Conservation (phyloP, 2,113 vertebrate genomes). For the Pseudorectes ferrugineus region DNA sequence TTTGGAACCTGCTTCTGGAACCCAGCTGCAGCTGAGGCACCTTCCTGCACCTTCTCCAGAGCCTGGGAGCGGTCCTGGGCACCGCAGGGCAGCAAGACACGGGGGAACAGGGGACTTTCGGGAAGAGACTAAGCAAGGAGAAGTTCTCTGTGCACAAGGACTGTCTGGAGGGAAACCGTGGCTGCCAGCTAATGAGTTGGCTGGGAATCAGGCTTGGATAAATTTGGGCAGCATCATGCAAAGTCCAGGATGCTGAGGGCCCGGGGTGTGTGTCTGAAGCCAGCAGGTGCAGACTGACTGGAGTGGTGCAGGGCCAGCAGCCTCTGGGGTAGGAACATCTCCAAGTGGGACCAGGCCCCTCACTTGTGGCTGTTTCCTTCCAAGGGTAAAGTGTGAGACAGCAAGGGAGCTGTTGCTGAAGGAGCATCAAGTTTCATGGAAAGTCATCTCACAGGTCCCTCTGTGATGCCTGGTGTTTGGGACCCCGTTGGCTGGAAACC, state of each 20-base stretch:
- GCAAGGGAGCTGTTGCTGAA: background rate
- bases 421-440: background rate
- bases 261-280: background rate
- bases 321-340: background rate
- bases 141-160: background rate
- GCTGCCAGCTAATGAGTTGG: background rate
- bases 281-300: background rate
- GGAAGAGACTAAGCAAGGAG: background rate
- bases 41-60: background rate
- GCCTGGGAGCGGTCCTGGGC: background rate
- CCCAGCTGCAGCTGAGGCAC: background rate
- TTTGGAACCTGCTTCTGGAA: background rate
- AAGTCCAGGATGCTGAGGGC: background rate
- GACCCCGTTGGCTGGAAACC: background rate
- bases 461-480: background rate
- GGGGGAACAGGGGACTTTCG: background rate
- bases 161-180: background rate
- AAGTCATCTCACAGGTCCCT: background rate
- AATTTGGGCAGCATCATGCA: background rate
- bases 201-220: background rate
- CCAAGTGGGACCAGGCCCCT: background rate
- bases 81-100: background rate
- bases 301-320: background rate
- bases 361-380: background rate
- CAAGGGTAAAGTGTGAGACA: background rate